phyloP scores from a whole-genome alignment of 2,113 vertebrate species.

The Petrocephalus microphthalmus region DNA sequence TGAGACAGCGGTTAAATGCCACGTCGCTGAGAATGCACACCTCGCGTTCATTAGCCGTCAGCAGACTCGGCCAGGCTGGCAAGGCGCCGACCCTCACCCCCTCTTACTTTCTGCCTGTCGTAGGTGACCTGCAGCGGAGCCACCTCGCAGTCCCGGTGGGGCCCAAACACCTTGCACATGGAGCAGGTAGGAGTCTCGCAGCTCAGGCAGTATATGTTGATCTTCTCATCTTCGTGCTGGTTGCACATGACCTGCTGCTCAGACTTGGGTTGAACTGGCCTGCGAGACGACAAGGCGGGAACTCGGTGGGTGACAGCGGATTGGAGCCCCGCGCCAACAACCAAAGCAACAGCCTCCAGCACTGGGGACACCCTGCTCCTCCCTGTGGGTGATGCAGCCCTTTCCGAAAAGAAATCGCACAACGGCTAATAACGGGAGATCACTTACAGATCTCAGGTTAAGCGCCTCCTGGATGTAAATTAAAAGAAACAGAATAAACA shows the following conservation, averaged over 20 bases:
- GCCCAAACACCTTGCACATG: conserved; percentile 86
- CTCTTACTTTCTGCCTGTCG: conserved; percentile 72
- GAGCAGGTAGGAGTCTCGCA: conserved; percentile 84
- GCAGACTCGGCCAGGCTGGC: background rate
- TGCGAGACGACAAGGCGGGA: conserved; percentile 27
- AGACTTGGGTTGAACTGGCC: conserved; percentile 65
- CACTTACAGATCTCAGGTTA: background rate
- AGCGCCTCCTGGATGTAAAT: too few relatives aligned
- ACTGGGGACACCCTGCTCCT: background rate
- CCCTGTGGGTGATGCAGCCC: background rate
- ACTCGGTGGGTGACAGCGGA: background rate
- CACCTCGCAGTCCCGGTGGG: conserved; percentile 82
- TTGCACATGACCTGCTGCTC: conserved; percentile 77
- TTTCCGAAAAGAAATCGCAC: background rate
- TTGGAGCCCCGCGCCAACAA: background rate
- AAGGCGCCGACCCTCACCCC: background rate
- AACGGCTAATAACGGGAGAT: background rate
- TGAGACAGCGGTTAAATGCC: background rate
- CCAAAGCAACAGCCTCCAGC: background rate
- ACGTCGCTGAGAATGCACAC: background rate
- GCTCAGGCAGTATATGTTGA: conserved; percentile 85
- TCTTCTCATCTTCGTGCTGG: conserved; percentile 78
- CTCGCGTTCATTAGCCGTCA: background rate
- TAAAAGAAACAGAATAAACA: too few relatives aligned
- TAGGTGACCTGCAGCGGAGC: conserved; percentile 72